A percentile compares a stretch with the other conserved stretches of the same genome.
These are phyloP conservation scores for Brienomyrus brachyistius DNA, from an alignment of 2,113 vertebrate species.

Conservation along the genomic window DNA sequence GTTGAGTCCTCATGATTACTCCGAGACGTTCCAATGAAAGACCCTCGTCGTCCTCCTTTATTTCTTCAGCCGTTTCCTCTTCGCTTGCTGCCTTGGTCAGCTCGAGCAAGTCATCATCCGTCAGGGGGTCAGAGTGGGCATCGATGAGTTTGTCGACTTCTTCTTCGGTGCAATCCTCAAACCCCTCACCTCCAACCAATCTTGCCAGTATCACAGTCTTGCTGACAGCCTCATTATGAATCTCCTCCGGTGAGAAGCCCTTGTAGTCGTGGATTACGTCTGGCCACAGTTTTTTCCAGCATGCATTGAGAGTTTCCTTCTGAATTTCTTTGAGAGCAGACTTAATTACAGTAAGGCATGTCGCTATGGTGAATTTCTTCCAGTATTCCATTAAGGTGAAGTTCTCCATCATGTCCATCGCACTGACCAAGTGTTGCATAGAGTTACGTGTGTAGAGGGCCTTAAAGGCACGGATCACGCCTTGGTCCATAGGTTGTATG, in stretches of 20 bases:
- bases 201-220: neutral
- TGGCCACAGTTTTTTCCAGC: neutral
- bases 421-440: constrained; percentile 5
- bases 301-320: neutral
- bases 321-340: neutral
- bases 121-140: neutral
- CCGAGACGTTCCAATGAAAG: neutral
- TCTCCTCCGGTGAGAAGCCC: neutral
- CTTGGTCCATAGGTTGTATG: neutral
- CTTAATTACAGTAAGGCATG: too few relatives aligned
- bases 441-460: neutral
- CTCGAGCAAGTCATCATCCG: neutral
- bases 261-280: neutral
- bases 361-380: neutral
- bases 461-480: constrained; percentile 6
- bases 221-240: neutral
- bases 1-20: too few relatives aligned
- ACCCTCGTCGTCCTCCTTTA: neutral
- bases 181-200: neutral
- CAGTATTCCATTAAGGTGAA: neutral
- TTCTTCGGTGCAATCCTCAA: neutral
- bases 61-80: neutral
- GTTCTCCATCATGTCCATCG: neutral
- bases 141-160: neutral
- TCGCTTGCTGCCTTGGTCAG: neutral